These are phyloP conservation scores for Protonibea diacanthus DNA, from an alignment of 2,797 vertebrate genomes.

Conservation along the genomic window DNA sequence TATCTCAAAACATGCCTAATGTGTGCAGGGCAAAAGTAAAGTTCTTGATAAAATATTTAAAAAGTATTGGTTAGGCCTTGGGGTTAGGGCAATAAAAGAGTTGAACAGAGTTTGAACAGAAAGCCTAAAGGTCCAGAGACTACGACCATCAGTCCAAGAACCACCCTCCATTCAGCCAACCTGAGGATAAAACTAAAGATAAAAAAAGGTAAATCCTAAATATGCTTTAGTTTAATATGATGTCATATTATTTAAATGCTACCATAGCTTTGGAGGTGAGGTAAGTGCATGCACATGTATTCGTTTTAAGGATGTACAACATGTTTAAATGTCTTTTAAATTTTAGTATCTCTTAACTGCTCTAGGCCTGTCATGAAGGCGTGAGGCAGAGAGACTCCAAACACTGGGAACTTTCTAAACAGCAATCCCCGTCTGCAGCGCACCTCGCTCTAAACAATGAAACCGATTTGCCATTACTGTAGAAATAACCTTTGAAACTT, in stretches of 20 bases:
- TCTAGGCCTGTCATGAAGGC: conserved; percentile 11
- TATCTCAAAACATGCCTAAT: no score
- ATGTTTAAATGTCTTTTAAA: conserved; percentile 36
- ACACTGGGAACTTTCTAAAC: conserved; percentile 34
- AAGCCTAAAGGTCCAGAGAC: not conserved
- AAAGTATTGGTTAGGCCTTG: not conserved
- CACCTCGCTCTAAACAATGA: conserved; percentile 51
- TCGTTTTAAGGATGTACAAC: not conserved
- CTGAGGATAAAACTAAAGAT: not conserved
- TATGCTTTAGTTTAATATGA: no score
- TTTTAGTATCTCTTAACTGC: conserved; percentile 19
- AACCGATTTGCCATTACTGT: conserved; percentile 52
- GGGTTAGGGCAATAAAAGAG: no score
- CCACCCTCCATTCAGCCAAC: not conserved
- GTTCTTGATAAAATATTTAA: not conserved
- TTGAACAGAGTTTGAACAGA: not conserved
- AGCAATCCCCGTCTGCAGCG: conserved; percentile 27
- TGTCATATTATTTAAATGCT: no score
- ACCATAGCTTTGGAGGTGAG: not conserved
- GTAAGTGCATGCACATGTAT: conserved; percentile 19
- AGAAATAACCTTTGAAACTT: conserved; percentile 61
- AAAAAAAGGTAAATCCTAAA: no score
- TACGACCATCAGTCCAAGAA: not conserved
- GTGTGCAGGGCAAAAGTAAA: no score
- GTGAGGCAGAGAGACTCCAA: conserved; percentile 34